A percentile compares a stretch with the other conserved stretches of the same genome.
phyloP scores from a whole-genome alignment of 2,888 invertebrate genomes.

The Ochlodes sylvanus region DNA sequence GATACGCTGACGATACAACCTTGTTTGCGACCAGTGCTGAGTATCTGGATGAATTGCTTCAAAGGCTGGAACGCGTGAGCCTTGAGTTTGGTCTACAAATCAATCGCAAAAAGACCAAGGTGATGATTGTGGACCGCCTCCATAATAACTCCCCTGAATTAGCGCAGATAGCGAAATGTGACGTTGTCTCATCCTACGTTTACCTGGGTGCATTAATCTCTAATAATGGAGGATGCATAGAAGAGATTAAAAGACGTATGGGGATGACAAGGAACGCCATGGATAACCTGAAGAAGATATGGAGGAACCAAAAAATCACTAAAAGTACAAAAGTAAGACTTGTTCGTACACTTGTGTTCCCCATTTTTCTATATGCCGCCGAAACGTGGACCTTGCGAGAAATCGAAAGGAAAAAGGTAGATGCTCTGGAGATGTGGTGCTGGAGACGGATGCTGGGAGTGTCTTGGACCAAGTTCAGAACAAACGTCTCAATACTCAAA shows the following conservation, averaged over 20 bases:
- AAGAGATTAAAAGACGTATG: slow-evolving; percentile 4
- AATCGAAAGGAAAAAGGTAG: not conserved
- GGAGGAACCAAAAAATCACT: not conserved
- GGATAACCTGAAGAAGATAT: not conserved
- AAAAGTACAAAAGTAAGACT: not conserved
- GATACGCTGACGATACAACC: slow-evolving; percentile 35
- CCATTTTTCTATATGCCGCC: too few species aligned
- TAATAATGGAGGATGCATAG: too few species aligned
- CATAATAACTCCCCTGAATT: slow-evolving; percentile 29
- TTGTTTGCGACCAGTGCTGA: slow-evolving; percentile 24
- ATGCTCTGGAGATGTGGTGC: not conserved
- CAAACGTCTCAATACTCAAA: too few species aligned
- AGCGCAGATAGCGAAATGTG: too few species aligned
- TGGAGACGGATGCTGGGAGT: too few species aligned
- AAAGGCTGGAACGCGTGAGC: slow-evolving; percentile 11
- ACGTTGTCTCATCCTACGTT: too few species aligned
- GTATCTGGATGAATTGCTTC: slow-evolving; percentile 13
- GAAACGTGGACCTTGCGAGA: not conserved
- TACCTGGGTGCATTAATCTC: too few species aligned
- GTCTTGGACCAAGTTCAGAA: too few species aligned
- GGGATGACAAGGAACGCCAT: not conserved
- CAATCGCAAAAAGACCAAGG: slow-evolving; percentile 35
- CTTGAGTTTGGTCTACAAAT: slow-evolving; percentile 24
- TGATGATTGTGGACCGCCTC: slow-evolving; percentile 39
- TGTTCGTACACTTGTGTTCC: too few species aligned